A percentile compares a stretch with the other conserved stretches of the same genome.
Evolutionary conservation across 2,797 vertebrate genomes (phyloP).

Genomic region (Hapalemur alaotrensis): DNA sequence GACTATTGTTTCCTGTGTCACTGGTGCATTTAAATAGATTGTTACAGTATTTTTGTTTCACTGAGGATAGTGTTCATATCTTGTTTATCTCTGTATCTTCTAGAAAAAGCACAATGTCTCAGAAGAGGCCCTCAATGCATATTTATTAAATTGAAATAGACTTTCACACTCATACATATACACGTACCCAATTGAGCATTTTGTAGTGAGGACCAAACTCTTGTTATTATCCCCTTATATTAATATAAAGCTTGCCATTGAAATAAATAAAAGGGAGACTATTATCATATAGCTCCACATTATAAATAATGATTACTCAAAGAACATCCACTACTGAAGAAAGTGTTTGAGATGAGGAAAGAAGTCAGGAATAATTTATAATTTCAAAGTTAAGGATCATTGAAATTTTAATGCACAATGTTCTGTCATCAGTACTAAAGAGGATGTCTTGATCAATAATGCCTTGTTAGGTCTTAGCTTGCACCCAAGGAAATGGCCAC

Average conservation of each 20-base stretch:
- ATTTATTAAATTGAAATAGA: background rate
- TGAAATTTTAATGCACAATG: conserved; percentile 25
- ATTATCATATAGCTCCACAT: background rate
- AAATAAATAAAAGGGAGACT: background rate
- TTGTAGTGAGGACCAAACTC: background rate
- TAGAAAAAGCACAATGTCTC: conserved; percentile 22
- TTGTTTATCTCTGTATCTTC: conserved; percentile 2
- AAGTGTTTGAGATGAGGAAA: background rate
- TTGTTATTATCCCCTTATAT: background rate
- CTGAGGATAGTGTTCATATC: background rate
- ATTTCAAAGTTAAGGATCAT: conserved; percentile 27
- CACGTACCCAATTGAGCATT: background rate
- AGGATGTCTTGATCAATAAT: background rate
- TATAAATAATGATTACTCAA: conserved; percentile 36
- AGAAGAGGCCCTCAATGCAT: background rate
- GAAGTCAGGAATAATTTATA: conserved; percentile 46
- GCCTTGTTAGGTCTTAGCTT: background rate
- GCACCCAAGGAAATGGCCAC: background rate
- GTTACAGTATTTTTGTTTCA: background rate
- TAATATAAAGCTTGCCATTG: background rate
- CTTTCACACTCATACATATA: background rate
- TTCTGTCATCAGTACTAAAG: background rate
- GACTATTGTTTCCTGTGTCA: background rate
- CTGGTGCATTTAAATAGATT: background rate
- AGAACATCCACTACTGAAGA: background rate